Base-by-base conservation (phyloP, 2,113 vertebrate genomes). In the Cyprinodon variegatus region DNA sequence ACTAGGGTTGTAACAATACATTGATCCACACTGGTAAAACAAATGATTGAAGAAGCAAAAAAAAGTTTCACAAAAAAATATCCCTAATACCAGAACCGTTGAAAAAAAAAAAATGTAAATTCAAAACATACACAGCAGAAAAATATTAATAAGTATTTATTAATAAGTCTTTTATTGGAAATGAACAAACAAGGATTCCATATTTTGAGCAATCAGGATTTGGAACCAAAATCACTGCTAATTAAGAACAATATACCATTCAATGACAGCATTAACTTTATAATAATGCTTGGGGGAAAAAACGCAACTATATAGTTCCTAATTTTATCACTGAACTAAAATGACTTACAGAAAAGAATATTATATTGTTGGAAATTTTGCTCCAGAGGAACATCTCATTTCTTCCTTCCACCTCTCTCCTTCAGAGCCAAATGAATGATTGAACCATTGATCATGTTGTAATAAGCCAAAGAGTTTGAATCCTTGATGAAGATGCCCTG, bases 401-500 rank as follows among this genome's bases (percentile, higher is more conserved):
- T 99, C 95, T 98, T 99, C 72, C 98, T 95, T 79, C 98, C 98
- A 48, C 98, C 98, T 96, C 98, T 98, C 87, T 99, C 98, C 78
- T 99, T 99, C 89, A 99, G 95, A 0, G 97, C 98, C 94, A 99
- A 90, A 88, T 99, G 98, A 81, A 99, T 99, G 62, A 98, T 75
- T 0, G 98, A 95, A 2, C 98, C 97, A 0, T 95, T 98, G 0
- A 78, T 95, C 97, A 99, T 98, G 90, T 99, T 99, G 92, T 99
- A 99, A 83, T 98, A 99, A 17, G 98, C 98, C 95, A 99, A 89
- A 0, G 98, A 99, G 92, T 99, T 99, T 4, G 98, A 99, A 85
- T 99, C 98, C 85, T 99, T 99, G 92, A 99, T 99, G 93, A 99
- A 99, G 86, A 99, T 99, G 39, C 98, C 98, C 98, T 99, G 83